phyloP scores from a whole-genome alignment of 1,140 invertebrate species.

The Caenorhabditis brenneri region DNA sequence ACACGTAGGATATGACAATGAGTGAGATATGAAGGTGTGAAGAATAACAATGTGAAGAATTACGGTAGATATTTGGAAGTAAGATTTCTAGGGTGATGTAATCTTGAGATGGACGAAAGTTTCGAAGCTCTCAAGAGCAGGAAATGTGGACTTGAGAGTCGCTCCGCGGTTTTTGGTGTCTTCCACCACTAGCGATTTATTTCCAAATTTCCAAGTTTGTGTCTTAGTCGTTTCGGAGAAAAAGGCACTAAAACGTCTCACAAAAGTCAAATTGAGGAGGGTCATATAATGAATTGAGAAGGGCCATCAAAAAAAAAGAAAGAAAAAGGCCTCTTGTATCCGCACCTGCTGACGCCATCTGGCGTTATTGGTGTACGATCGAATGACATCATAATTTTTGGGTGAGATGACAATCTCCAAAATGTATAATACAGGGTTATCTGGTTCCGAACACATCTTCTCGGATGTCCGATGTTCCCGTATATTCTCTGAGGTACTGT shows the following conservation, averaged over 20 bases:
- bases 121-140: not conserved
- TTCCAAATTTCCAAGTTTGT: constrained; percentile 18
- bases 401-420: not conserved
- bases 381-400: constrained; percentile 27
- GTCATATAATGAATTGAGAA: not conserved
- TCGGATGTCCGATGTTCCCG: not conserved
- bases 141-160: constrained; percentile 9
- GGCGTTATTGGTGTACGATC: constrained; percentile 10
- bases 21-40: not conserved
- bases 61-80: not conserved
- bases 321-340: not conserved
- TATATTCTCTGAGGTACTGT: not conserved
- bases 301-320: not conserved
- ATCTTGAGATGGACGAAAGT: not conserved
- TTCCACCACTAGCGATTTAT: not conserved
- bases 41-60: not conserved
- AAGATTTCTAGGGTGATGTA: not conserved
- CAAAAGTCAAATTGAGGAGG: not conserved
- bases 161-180: constrained; percentile 19
- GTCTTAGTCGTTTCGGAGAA: not conserved
- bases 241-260: not conserved
- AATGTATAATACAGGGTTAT: not conserved
- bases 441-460: not conserved
- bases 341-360: constrained; percentile 26
- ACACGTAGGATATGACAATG: not conserved